Percentiles rank a stretch among this genome's conserved stretches.
Conservation (phyloP, 2,888 invertebrate genomes). For the Cephus sareptanus region DNA sequence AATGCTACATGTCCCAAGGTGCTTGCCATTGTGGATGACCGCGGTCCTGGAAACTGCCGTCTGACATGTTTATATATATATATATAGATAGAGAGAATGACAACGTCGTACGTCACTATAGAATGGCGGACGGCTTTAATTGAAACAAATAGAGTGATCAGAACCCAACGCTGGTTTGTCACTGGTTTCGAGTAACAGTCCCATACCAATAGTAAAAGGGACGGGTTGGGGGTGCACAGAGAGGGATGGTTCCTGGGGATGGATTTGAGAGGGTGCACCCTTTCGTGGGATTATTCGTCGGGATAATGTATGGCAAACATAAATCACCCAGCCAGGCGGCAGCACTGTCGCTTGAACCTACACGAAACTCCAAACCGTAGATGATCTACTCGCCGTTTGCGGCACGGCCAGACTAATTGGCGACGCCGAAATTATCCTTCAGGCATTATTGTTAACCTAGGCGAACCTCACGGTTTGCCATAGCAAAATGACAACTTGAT, state of each 20-base stretch:
- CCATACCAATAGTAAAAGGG: not conserved
- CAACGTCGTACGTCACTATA: no score
- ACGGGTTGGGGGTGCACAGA: conserved; percentile 8
- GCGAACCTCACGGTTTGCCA: fast-evolving
- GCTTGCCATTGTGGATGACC: no score
- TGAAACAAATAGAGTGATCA: conserved; percentile 63
- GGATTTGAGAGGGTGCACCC: conserved; percentile 44
- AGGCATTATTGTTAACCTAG: no score
- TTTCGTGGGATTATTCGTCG: conserved; percentile 63
- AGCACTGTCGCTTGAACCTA: conserved; percentile 46
- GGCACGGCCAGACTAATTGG: conserved; percentile 46
- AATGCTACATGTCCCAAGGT: no score
- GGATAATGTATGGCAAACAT: conserved; percentile 61
- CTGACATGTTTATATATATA: no score
- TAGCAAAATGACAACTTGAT: no score
- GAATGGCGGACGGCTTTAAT: conserved; percentile 47
- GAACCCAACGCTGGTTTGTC: conserved; percentile 34
- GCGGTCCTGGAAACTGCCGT: no score
- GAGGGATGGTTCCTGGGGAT: conserved; percentile 6
- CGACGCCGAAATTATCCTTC: not conserved
- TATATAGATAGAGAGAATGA: no score
- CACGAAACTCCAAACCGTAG: conserved; percentile 50
- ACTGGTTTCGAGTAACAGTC: not conserved
- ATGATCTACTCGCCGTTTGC: conserved; percentile 44
- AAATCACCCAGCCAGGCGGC: conserved; percentile 49